Evolutionary conservation across 2,113 vertebrate species (phyloP), one percentile per base, ranked within the genome.

Genomic region (Scolopax mira): DNA sequence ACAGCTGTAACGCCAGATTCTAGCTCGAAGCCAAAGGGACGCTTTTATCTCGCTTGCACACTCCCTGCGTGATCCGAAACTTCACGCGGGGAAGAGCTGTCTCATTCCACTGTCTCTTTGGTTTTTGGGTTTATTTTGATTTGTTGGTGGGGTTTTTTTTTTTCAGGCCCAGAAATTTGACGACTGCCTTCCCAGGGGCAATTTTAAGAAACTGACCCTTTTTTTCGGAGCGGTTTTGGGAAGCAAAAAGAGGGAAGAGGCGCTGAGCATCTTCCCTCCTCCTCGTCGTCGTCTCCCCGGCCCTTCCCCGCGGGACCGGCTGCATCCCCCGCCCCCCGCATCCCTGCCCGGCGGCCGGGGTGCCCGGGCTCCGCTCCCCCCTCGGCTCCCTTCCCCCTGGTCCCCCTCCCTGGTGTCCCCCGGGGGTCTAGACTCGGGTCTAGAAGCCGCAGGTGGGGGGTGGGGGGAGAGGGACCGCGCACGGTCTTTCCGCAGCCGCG

Each of bases 21-120:
- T 8, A 57, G 27, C 41, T 30, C 33, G 19, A 11, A 14, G 46
- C 30, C 18, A 1, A 18, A 42, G 22, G 30, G 46, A 48, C 4
- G 5, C 15, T 22, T 41, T 35, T 4, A 6, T 6, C 30, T 18
- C 17, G 0, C 8, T 57, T 13, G 15, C 51, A 18, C 25, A 1
- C 17, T 75, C 46, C 48, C n/a, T 30, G 61, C 3, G 0, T 2
- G 66, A 49, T 19, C 37, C n/a, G 46, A 7, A 28, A 60, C 8
- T 4, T 37, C 55, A n/a, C 7, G 2, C 4, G 11, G 21, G 28
- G 31, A 28, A 66, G 5, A 51, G 31, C 11, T 60, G 37, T 77
- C 17, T 24, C 35, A 77, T 67, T 7, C 75, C 39, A 28, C 33
- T 41, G n/a, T n/a, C n/a, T n/a, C n/a, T n/a, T 28, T 54, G 42